phyloP scores from a whole-genome alignment of 2,797 vertebrate species.

The Chromis chromis region DNA sequence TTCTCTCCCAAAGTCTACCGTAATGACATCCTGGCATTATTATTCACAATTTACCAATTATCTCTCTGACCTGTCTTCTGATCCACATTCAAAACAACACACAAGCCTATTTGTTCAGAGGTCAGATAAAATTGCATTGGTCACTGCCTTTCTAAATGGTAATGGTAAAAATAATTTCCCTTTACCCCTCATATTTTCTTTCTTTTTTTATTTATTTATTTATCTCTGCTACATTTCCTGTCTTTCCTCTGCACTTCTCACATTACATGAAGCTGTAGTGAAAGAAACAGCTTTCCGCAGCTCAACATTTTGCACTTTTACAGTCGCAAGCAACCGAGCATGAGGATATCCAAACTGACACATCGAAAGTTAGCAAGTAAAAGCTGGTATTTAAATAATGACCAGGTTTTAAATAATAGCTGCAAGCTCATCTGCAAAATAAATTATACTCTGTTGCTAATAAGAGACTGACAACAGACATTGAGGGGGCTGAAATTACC shows the following conservation, averaged over 20 bases:
- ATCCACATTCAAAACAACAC: constrained; percentile 49
- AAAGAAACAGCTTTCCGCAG: not conserved
- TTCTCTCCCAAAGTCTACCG: constrained; percentile 26
- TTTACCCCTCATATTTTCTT: constrained; percentile 15
- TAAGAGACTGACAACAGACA: not conserved
- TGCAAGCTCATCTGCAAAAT: constrained; percentile 11
- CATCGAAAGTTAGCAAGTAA: constrained; percentile 10
- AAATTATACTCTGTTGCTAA: constrained; percentile 7
- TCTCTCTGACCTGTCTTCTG: constrained; percentile 49
- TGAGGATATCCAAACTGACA: constrained; percentile 15
- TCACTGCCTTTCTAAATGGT: constrained; percentile 56
- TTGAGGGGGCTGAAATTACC: not conserved
- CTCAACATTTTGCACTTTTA: constrained; percentile 15
- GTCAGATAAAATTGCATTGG: constrained; percentile 64
- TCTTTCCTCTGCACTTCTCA: constrained; percentile 14
- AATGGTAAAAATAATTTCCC: constrained; percentile 59
- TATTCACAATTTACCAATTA: constrained; percentile 71
- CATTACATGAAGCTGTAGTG: not conserved
- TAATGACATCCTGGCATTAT: constrained; percentile 50
- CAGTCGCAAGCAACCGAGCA: constrained; percentile 3
- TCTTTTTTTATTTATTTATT: constrained; percentile 3
- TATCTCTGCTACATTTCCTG: constrained; percentile 10
- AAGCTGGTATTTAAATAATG: constrained; percentile 29
- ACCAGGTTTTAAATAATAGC: constrained; percentile 7
- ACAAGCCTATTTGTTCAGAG: constrained; percentile 53